Evolutionary conservation across 2,113 vertebrate species (phyloP).

Genomic region (Lepus timidus): DNA sequence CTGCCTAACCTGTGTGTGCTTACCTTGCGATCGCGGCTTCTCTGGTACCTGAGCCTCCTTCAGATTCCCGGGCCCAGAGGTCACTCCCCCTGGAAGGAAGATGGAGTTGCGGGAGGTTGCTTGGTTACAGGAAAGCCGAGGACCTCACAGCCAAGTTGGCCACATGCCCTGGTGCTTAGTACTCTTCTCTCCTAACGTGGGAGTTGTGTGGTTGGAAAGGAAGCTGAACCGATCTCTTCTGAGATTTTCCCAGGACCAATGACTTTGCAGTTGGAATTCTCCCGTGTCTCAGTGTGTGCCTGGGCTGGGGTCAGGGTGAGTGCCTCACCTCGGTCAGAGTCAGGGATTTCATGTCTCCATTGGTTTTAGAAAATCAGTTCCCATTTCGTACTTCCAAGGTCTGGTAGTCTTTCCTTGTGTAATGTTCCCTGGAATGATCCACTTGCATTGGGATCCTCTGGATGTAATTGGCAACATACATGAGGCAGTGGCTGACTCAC

Average conservation of each 20-base stretch:
- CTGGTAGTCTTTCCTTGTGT: neutral
- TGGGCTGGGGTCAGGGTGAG: neutral
- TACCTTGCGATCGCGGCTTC: slow-evolving; percentile 32
- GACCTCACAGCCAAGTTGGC: slow-evolving; percentile 26
- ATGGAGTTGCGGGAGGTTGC: slow-evolving; percentile 64
- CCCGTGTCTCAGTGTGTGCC: neutral
- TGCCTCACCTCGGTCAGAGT: neutral
- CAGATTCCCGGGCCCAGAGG: slow-evolving; percentile 42
- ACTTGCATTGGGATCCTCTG: neutral
- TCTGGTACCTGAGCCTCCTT: slow-evolving; percentile 60
- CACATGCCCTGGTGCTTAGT: slow-evolving; percentile 53
- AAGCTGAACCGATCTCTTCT: neutral
- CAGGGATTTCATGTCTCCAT: neutral
- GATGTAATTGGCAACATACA: neutral
- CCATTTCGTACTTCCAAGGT: neutral
- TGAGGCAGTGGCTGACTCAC: neutral
- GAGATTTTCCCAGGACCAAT: neutral
- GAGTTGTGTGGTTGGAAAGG: slow-evolving; percentile 23
- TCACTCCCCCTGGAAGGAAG: slow-evolving; percentile 43
- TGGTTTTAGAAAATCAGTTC: neutral
- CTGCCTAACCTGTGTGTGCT: neutral
- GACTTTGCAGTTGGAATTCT: rapidly evolving
- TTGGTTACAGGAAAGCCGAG: slow-evolving; percentile 69
- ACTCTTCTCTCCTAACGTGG: slow-evolving; percentile 59
- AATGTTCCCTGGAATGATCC: neutral